Conservation (phyloP, 2,113 vertebrate genomes). For the Catharus fuscescens region DNA sequence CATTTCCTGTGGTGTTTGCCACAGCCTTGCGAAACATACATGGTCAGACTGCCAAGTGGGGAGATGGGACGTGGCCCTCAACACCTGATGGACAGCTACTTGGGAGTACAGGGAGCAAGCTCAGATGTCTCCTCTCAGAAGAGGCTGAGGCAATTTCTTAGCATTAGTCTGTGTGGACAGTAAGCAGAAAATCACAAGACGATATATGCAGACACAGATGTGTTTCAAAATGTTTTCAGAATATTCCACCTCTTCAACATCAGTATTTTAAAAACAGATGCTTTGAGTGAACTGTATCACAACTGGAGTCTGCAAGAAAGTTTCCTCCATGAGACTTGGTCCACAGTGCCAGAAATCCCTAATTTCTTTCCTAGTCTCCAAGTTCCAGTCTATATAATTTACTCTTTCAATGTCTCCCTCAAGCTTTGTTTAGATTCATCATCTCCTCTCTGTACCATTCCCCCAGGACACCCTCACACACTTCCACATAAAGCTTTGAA, state of each 20-base stretch:
- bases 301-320: neutral
- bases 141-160: neutral
- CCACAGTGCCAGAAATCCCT: neutral
- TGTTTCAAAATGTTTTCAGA: neutral
- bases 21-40: neutral
- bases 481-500: neutral
- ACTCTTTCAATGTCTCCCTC: neutral
- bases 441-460: neutral
- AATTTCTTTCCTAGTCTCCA: neutral
- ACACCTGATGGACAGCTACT: neutral
- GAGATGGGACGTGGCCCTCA: accelerated
- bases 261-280: neutral
- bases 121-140: neutral
- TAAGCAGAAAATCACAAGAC: neutral
- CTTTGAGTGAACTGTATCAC: neutral
- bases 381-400: neutral
- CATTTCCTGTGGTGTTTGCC: neutral
- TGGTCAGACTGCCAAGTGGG: neutral
- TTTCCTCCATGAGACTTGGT: neutral
- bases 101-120: neutral
- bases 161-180: neutral
- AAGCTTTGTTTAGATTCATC: neutral
- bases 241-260: neutral
- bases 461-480: neutral
- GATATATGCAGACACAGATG: neutral